Evolutionary conservation across 2,888 invertebrate species (phyloP).

Genomic region (Euclidia mi): DNA sequence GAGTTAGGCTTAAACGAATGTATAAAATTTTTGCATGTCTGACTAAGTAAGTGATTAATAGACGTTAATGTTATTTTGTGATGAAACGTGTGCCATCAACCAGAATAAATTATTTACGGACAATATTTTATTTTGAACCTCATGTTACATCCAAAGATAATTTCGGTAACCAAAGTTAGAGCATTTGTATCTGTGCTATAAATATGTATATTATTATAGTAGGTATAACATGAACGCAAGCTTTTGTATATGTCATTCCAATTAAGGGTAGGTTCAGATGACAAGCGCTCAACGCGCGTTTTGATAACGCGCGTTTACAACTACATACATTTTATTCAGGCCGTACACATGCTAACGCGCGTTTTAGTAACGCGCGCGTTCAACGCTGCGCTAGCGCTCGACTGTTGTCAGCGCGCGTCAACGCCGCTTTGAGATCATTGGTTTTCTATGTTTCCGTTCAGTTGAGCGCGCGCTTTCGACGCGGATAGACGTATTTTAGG

Average conservation of each 20-base stretch:
- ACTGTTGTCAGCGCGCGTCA: too few relatives aligned
- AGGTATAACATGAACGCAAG: slow-evolving; percentile 23
- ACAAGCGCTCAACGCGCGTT: too few relatives aligned
- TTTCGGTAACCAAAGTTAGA: slow-evolving; percentile 62
- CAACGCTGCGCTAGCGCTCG: too few relatives aligned
- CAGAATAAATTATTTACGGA: slow-evolving; percentile 25
- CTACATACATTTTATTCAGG: too few relatives aligned
- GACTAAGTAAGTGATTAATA: slow-evolving; percentile 27
- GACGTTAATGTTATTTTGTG: slow-evolving; percentile 39
- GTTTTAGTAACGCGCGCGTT: too few relatives aligned
- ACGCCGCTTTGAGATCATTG: too few relatives aligned
- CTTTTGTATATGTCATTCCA: slow-evolving; percentile 46
- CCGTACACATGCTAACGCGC: too few relatives aligned
- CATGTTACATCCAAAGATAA: slow-evolving; percentile 64
- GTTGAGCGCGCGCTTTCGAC: too few relatives aligned
- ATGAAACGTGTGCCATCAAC: slow-evolving; percentile 63
- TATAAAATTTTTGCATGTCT: slow-evolving; percentile 41
- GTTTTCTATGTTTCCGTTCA: too few relatives aligned
- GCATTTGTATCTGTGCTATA: slow-evolving; percentile 38
- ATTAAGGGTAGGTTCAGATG: too few relatives aligned
- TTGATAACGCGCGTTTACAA: too few relatives aligned
- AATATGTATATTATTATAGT: slow-evolving; percentile 33
- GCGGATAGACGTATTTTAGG: too few relatives aligned
- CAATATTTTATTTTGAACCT: slow-evolving; percentile 56
- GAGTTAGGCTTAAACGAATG: slow-evolving; percentile 40